Evolutionary conservation across 2,797 vertebrate genomes (phyloP), one percentile per base, ranked within the genome.

Genomic region (Etheostoma perlongum): DNA sequence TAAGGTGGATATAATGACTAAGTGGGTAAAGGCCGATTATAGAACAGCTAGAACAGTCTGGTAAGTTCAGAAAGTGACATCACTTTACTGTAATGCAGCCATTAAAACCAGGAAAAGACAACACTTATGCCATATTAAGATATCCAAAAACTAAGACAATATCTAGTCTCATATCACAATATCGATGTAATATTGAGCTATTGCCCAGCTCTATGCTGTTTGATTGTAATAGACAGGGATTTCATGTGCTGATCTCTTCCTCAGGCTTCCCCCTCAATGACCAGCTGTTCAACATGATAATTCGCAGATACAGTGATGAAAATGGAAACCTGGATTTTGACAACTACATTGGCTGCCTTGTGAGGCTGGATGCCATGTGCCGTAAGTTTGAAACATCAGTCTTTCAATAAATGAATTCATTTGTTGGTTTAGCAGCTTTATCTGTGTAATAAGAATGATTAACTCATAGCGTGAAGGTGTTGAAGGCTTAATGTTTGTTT

Each of bases 281-380:
- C 0, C 89, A 96, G 1, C 93, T 99, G 14, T 94, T 94, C 86
- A 53, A 83, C 0, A 92, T 97, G 89, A 91, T 99, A 0, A 67
- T 94, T 64, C 96, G 95, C 74, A 95, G 97, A 6, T 99, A 98
- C 3, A 93, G 96, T 0, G 91, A 95, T 0, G 95, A 97, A 11
- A 89, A 74, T 0, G 96, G 96, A 1, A 94, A 95, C 89, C 95
- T 99, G 95, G 97, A 99, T 82, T 99, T 99, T 78, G 98, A 98
- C 92, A 97, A 94, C 88, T 99, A 97, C 92, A 97, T 99, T 4
- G 95, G 96, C 85, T 98, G 97, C 87, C 92, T 99, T 74, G 97
- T 99, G 33, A 94, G 97, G 18, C 94, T 99, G 83, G 98, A 99
- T n/a, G 96, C 97, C 83, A 99, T 99, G 98, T 99, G 97, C 85